phyloP scores from a whole-genome alignment of 2,113 vertebrate genomes.

The Grus americana region DNA sequence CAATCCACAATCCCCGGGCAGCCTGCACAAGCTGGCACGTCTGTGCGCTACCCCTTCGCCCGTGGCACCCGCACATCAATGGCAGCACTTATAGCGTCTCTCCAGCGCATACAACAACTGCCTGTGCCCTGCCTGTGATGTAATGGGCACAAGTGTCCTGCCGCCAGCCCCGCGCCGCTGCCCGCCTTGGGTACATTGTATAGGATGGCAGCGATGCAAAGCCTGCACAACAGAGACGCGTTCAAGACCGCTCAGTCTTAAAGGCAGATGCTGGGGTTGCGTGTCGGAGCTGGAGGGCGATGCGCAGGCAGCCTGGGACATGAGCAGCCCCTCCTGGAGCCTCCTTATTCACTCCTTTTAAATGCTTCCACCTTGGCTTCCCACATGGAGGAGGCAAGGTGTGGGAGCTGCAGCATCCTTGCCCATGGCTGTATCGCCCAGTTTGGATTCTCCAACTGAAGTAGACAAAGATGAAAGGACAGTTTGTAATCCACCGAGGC shows the following conservation, averaged over 20 bases:
- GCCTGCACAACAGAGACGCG: neutral
- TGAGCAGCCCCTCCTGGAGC: neutral
- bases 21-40: slow-evolving; percentile 71
- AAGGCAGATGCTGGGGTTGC: neutral
- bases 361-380: neutral
- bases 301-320: neutral
- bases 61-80: slow-evolving; percentile 68
- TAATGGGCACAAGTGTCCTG: slow-evolving; percentile 77
- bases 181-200: slow-evolving; percentile 56
- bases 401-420: neutral
- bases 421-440: fast-evolving
- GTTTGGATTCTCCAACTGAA: neutral
- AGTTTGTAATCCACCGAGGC: fast-evolving
- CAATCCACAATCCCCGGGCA: slow-evolving; percentile 66
- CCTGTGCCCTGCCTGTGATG: slow-evolving; percentile 76
- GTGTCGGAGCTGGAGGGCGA: neutral
- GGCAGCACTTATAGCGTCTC: slow-evolving; percentile 63
- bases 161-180: slow-evolving; percentile 55
- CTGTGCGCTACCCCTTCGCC: slow-evolving; percentile 62
- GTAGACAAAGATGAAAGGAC: neutral
- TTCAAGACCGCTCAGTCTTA: neutral
- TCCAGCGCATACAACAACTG: slow-evolving; percentile 21
- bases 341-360: neutral
- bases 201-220: neutral
- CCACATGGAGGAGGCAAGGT: fast-evolving